Base-by-base conservation (phyloP, 2,113 vertebrate genomes). In the Asarcornis scutulata region DNA sequence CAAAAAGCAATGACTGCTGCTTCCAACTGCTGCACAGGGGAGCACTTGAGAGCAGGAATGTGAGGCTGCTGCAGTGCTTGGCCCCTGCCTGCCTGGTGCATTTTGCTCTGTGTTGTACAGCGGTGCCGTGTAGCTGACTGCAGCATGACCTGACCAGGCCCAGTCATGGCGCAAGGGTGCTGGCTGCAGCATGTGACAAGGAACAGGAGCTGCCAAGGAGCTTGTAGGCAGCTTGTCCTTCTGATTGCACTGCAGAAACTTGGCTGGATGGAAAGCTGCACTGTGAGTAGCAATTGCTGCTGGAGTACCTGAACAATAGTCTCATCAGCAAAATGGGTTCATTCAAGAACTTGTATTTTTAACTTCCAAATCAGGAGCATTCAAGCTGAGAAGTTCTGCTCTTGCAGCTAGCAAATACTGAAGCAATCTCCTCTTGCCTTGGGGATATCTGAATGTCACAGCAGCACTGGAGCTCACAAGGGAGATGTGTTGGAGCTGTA, bases 11-110 rank as follows among this genome's bases (percentile, higher is more conserved):
- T 20, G 48, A 17, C 2, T 17, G 48, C 56, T 59, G 46, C 26
- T 85, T 38, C 22, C 36, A 36, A 4, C 74, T 67, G 68, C 40
- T 87, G 53, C 22, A 8, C 3, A 0, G 3, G 17, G 46, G 21
- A 14, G 26, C 21, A 8, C 44, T 59, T 0, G 0, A 38, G 38
- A 50, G 56, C n/a, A 52, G 36, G 16, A 32, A 18, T 20, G n/a
- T 5, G 1, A 9, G 31, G 87, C 36, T 46, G 6, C 6, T 36
- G 34, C 14, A 8, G 25, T 31, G 16, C 44, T 48, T 16, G 8
- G 15, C 9, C 38, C 85, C 3, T 2, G 12, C 7, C 7, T 14
- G 6, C 8, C 58, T 27, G 46, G 46, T 10, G 5, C 11, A 26
- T 59, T 31, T 25, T 18, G 34, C 42, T 46, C 16, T 48, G 78